phyloP scores from a whole-genome alignment of 2,113 vertebrate genomes.

The Calyptomena viridis region DNA sequence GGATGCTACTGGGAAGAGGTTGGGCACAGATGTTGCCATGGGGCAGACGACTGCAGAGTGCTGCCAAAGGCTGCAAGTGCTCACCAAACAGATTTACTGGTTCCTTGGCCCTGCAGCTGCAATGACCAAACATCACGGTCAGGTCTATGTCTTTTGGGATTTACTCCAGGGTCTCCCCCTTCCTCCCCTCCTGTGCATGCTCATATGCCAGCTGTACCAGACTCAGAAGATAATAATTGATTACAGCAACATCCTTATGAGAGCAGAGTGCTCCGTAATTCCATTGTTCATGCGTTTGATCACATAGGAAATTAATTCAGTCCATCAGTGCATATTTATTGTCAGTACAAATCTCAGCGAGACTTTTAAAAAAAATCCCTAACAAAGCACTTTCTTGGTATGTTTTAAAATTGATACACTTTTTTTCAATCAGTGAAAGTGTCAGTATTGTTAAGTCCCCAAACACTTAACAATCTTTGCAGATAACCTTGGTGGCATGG shows the following conservation, averaged over 20 bases:
- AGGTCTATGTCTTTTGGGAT: not conserved
- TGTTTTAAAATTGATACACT: not conserved
- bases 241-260: not conserved
- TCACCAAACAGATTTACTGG: rapidly evolving
- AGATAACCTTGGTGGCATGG: not conserved
- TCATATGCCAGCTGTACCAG: not conserved
- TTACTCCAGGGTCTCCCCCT: not conserved
- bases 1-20: not conserved
- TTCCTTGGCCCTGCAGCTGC: not conserved
- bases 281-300: slow-evolving; percentile 34
- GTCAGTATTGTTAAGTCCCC: not conserved
- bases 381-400: not conserved
- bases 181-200: not conserved
- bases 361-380: not conserved
- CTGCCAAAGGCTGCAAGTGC: not conserved
- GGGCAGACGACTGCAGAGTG: not conserved
- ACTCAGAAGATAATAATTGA: not conserved
- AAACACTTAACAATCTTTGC: not conserved
- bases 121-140: not conserved
- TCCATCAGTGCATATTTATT: not conserved
- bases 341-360: slow-evolving; percentile 1
- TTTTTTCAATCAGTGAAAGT: not conserved
- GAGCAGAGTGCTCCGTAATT: slow-evolving; percentile 18
- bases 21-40: not conserved
- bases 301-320: slow-evolving; percentile 35